Evolutionary conservation across 2,888 invertebrate species (phyloP).

Genomic region (Prosapia bicincta): DNA sequence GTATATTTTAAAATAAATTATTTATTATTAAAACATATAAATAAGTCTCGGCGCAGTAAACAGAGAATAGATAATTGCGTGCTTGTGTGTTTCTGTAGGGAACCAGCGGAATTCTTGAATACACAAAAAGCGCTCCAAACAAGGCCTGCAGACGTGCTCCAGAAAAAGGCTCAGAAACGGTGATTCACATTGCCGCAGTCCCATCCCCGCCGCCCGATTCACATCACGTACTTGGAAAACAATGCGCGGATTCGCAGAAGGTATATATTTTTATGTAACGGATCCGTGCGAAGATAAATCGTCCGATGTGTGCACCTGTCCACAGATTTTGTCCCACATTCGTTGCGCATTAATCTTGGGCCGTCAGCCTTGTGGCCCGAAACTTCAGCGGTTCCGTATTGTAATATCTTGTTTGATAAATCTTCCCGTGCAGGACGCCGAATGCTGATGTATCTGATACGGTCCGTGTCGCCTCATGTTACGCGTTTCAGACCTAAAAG

Average conservation of each 20-base stretch:
- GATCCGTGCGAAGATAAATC: not conserved
- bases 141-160: not conserved
- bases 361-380: not conserved
- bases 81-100: not conserved
- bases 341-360: not conserved
- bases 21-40: no score
- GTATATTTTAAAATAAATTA: no score
- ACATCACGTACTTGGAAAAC: not conserved
- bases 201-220: not conserved
- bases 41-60: no score
- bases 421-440: no score
- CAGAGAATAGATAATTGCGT: no score
- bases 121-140: not conserved
- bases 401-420: not conserved
- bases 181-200: not conserved
- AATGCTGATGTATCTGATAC: no score
- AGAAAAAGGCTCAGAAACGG: not conserved
- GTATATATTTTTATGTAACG: conserved; percentile 2
- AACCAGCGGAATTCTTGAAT: not conserved
- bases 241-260: not conserved
- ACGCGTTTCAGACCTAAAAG: no score
- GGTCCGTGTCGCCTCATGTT: no score
- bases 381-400: not conserved
- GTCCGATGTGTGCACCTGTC: not conserved
- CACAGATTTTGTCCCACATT: not conserved